Percentiles rank a stretch among this genome's conserved stretches.
phyloP scores from a whole-genome alignment of 2,888 invertebrate genomes.

The Synanthedon formicaeformis region DNA sequence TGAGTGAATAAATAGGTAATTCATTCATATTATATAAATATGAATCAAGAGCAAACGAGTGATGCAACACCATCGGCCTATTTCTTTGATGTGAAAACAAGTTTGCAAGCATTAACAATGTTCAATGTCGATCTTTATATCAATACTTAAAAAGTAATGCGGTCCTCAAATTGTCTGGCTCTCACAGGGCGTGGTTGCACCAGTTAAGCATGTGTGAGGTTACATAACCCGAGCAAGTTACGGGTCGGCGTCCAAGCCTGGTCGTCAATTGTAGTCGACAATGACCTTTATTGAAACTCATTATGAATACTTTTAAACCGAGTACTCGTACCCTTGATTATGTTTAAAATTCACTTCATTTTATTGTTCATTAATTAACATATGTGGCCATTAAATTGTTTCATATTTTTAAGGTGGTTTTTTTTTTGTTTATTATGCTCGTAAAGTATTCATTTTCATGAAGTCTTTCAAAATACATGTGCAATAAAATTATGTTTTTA shows the following conservation, averaged over 20 bases:
- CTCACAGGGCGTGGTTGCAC: slow-evolving; percentile 25
- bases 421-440: no score
- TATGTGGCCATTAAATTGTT: no score
- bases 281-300: slow-evolving; percentile 29
- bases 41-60: no score
- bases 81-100: no score
- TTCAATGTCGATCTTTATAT: not conserved
- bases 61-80: no score
- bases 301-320: slow-evolving; percentile 16
- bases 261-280: slow-evolving; percentile 23
- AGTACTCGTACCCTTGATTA: slow-evolving; percentile 18
- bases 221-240: not conserved
- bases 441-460: no score
- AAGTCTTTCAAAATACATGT: no score
- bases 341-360: not conserved
- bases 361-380: no score
- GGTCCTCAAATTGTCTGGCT: not conserved
- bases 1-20: no score
- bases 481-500: no score
- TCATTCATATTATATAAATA: no score
- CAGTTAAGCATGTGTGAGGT: slow-evolving; percentile 10
- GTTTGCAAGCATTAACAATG: not conserved
- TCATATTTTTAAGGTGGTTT: no score
- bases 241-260: slow-evolving; percentile 7
- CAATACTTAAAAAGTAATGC: not conserved